Base-by-base conservation (phyloP, 2,797 vertebrate genomes). In the Poliocrania exsul region DNA sequence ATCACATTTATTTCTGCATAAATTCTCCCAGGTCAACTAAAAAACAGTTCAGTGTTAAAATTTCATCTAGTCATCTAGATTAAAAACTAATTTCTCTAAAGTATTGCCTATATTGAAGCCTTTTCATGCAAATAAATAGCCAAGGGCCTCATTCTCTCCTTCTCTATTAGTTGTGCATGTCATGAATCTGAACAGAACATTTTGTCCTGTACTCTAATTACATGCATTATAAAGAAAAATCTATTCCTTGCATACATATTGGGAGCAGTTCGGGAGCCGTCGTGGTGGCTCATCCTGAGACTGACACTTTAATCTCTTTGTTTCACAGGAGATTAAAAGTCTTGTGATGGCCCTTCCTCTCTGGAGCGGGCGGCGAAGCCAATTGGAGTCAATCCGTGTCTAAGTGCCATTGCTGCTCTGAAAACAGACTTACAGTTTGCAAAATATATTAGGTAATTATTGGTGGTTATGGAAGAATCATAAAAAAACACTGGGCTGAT, bases 81-180 rank as follows among this genome's bases (percentile, higher is more conserved):
- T 99, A 99, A 99, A 99, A 99, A 98, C 98, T 98, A 98, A 99
- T 99, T 98, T 99, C 98, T 99, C 98, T 97, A 97, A 98, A 97
- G 97, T 95, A 96, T 95, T 64, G 95, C 93, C 77, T 95, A 98
- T 98, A 98, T 98, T 98, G 98, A 98, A 98, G 98, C 97, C 93
- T 99, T 98, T 98, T 97, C 98, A 98, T 99, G 98, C 98, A 99
- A 99, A 99, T 99, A 98, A 98, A 97, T 98, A 98, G 95, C 97
- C 97, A 97, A 98, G 98, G 97, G 98, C 95, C 95, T 96, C 95
- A 93, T 97, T 97, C 95, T 96, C 93, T 97, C 89, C 96, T 96
- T 96, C 95, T 95, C 97, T 98, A 98, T 98, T 98, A 97, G 97
- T 85, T 95, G 95, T 96, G 95, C 97, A 96, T 97, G 98, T 98